Base-by-base conservation (phyloP, 2,888 invertebrate species). In the Trachelus tabidus region DNA sequence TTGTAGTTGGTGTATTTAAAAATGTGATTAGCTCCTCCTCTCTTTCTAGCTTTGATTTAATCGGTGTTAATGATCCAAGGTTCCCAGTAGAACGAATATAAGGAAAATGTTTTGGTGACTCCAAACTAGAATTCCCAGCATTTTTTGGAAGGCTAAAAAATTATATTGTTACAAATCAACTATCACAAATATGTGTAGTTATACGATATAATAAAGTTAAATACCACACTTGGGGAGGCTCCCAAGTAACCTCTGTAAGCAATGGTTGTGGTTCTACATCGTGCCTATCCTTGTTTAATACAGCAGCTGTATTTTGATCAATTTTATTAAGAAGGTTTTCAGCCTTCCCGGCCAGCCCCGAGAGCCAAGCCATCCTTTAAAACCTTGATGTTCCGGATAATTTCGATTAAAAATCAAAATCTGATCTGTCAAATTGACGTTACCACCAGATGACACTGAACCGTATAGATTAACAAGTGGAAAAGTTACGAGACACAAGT, bases 271-370 rank as follows among this genome's bases (percentile, higher is more conserved):
- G 85, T 11, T 84, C 80, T n/a, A 85, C 78, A 33, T 89, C 88
- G 78, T 84, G 84, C 81, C 87, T 89, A 6, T 91, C 91, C 77
- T 90, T 91, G 79, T 87, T 91, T 73, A 94, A 92, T 69, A 94
- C 95, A 69, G 93, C 93, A 2, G 95, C 96, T 30, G 96, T 95
- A 89, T 95, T 94, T 89, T 95, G 93, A 88, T 96, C 96, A 77
- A 96, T 94, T 91, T 94, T 94, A 89, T 96, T 96, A 40, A 96
- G 91, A 79, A 96, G 92, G 88, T 94, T 94, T 90, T 96, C 96
- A 34, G 96, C 96, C 86, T 94, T 95, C 35, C 94, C 95, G 74
- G 96, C 95, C 77, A 96, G 92, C 84, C 94, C 95, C 81, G 94
- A 93, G 75, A 96, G 90, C 96, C 96, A 96, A 81, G 95, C 95